A percentile compares a stretch with the other conserved stretches of the same genome.
phyloP scores from a whole-genome alignment of 2,113 vertebrate genomes.

The Apteryx mantelli region DNA sequence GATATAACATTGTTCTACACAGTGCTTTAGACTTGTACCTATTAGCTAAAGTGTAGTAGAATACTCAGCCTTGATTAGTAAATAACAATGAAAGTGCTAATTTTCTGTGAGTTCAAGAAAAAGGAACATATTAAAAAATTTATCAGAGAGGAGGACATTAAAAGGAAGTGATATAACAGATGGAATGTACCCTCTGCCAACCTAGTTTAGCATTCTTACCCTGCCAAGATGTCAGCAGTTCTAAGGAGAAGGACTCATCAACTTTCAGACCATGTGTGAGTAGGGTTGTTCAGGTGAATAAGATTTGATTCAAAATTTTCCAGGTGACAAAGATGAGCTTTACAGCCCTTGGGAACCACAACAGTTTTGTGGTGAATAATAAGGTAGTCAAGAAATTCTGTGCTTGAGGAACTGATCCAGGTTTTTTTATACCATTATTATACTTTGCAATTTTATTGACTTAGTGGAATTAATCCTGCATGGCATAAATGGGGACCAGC shows the following conservation, averaged over 20 bases:
- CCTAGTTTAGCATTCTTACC: not conserved
- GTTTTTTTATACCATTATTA: not conserved
- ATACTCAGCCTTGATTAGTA: not conserved
- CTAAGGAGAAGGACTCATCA: not conserved
- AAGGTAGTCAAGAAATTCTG: not conserved
- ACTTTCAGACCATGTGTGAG: not conserved
- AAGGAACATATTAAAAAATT: not conserved
- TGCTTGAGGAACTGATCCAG: not conserved
- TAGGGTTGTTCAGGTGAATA: not conserved
- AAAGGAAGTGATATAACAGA: not conserved
- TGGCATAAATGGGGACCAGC: not conserved
- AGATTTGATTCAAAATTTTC: not conserved
- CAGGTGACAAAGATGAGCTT: not conserved
- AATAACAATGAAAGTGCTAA: not conserved
- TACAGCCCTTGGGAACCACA: not conserved
- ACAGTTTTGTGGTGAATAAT: not conserved
- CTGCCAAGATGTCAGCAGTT: not conserved
- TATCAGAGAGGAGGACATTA: not conserved
- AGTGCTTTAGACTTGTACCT: not conserved
- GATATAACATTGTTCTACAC: not conserved
- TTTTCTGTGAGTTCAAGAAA: not conserved
- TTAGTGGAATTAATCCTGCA: not conserved
- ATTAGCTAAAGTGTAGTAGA: not conserved
- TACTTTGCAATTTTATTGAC: not conserved
- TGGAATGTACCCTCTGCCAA: not conserved